These are phyloP conservation scores for Hestina assimilis DNA, from an alignment of 1,140 invertebrate species.

Conservation along the genomic window DNA sequence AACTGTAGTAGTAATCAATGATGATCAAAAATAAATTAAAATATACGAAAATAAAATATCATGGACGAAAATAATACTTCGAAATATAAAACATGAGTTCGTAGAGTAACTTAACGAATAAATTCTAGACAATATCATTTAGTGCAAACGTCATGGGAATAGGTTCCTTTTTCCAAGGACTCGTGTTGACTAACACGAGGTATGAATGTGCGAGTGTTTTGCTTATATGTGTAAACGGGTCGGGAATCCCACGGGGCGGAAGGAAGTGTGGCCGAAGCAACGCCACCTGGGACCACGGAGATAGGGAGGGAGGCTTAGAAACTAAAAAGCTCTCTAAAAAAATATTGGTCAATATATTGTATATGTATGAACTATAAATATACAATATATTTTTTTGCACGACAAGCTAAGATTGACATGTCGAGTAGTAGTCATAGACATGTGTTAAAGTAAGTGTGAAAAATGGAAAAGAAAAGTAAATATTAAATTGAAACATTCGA, in stretches of 20 bases:
- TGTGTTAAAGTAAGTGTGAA: no score
- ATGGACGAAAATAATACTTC: not conserved
- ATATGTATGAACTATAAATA: no score
- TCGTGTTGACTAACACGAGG: slow-evolving; percentile 20
- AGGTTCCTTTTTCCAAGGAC: slow-evolving; percentile 39
- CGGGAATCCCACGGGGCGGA: slow-evolving; percentile 51
- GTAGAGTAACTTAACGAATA: slow-evolving; percentile 18
- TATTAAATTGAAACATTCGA: not conserved
- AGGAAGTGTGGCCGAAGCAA: slow-evolving; percentile 63
- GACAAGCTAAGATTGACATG: no score
- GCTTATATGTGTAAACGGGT: slow-evolving; percentile 46
- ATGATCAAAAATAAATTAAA: no score
- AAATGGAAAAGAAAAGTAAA: no score
- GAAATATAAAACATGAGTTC: not conserved
- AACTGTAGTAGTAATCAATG: no score
- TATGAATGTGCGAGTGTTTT: slow-evolving; percentile 27
- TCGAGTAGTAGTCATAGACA: no score
- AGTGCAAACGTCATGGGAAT: slow-evolving; percentile 42
- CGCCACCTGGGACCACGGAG: slow-evolving; percentile 60
- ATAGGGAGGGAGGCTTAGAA: slow-evolving; percentile 28
- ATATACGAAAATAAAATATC: no score
- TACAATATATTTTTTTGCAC: no score
- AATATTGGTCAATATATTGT: slow-evolving; percentile 12
- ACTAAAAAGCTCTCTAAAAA: slow-evolving; percentile 24
- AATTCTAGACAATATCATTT: slow-evolving; percentile 47